phyloP scores from a whole-genome alignment of 2,113 vertebrate genomes.

The Chaenocephalus aceratus region DNA sequence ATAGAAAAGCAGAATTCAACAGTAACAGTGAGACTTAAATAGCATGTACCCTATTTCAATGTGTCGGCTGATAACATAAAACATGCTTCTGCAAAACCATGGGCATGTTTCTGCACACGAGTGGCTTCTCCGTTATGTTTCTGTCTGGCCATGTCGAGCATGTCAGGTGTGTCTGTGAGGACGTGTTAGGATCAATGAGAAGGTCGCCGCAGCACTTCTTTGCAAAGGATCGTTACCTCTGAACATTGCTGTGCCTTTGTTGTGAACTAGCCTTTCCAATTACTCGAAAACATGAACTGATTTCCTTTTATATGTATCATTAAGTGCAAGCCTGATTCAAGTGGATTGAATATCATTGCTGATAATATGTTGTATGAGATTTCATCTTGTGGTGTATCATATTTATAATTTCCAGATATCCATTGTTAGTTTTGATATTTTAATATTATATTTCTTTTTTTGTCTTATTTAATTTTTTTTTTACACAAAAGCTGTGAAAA shows the following conservation, averaged over 20 bases:
- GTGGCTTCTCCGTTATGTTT: conserved; percentile 53
- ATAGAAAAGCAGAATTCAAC: conserved; percentile 25
- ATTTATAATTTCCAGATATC: conserved; percentile 80
- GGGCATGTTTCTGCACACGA: conserved; percentile 40
- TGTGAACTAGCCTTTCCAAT: conserved; percentile 88
- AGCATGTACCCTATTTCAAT: conserved; percentile 57
- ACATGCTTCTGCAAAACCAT: conserved; percentile 44
- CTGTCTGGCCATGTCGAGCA: conserved; percentile 69
- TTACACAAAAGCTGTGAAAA: conserved; percentile 89
- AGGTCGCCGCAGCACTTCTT: conserved; percentile 81
- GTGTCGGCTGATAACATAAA: conserved; percentile 35
- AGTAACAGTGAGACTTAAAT: conserved; percentile 34
- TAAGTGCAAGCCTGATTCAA: conserved; percentile 74
- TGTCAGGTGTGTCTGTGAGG: conserved; percentile 67
- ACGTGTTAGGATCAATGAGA: conserved; percentile 59
- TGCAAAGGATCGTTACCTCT: conserved; percentile 86
- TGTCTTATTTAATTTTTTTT: conserved; percentile 79
- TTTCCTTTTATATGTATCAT: conserved; percentile 70
- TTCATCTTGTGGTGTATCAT: conserved; percentile 73
- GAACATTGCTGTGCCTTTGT: conserved; percentile 89
- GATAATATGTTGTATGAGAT: conserved; percentile 70
- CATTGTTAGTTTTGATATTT: conserved; percentile 79
- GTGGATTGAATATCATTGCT: conserved; percentile 76
- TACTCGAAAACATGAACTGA: conserved; percentile 77
- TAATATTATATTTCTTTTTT: conserved; percentile 55